phyloP scores from a whole-genome alignment of 2,888 invertebrate species.

The Ormyrus rosae region DNA sequence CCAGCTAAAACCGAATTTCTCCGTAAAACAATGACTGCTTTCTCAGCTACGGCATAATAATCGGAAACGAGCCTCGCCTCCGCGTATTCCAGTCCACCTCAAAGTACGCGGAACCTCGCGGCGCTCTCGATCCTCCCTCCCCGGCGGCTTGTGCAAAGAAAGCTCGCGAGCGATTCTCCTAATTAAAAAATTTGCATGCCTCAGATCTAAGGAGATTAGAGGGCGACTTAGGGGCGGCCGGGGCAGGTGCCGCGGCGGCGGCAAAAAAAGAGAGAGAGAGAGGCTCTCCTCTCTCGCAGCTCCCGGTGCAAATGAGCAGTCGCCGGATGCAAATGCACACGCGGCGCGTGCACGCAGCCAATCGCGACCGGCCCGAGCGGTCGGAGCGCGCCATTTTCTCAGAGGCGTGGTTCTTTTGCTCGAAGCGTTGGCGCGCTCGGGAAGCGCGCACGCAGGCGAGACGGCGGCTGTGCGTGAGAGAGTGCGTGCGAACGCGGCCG shows the following conservation, averaged over 20 bases:
- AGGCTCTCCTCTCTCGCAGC: neutral
- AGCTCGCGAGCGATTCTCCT: slow-evolving; percentile 1
- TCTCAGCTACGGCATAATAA: too few species aligned
- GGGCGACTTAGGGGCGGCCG: neutral
- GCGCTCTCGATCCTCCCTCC: too few species aligned
- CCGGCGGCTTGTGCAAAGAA: too few species aligned
- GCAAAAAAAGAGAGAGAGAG: neutral
- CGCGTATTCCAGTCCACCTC: too few species aligned
- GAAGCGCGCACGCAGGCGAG: neutral
- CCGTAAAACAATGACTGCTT: too few species aligned
- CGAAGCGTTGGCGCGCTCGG: neutral
- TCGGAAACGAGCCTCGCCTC: too few species aligned
- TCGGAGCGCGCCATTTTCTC: slow-evolving; percentile 16
- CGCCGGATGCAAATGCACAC: too few species aligned
- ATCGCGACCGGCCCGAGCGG: neutral
- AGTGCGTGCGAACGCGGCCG: too few species aligned
- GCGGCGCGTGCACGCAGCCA: slow-evolving; percentile 14
- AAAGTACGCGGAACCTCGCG: too few species aligned
- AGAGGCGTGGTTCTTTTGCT: slow-evolving; percentile 36
- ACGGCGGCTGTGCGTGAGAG: neutral
- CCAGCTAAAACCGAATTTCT: too few species aligned
- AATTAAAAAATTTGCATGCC: slow-evolving; percentile 52
- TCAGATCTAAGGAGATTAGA: slow-evolving; percentile 43
- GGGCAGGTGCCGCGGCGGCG: slow-evolving; percentile 36
- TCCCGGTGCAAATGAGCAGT: neutral